Conservation (phyloP, 2,888 invertebrate species). For the Metellina segmentata region DNA sequence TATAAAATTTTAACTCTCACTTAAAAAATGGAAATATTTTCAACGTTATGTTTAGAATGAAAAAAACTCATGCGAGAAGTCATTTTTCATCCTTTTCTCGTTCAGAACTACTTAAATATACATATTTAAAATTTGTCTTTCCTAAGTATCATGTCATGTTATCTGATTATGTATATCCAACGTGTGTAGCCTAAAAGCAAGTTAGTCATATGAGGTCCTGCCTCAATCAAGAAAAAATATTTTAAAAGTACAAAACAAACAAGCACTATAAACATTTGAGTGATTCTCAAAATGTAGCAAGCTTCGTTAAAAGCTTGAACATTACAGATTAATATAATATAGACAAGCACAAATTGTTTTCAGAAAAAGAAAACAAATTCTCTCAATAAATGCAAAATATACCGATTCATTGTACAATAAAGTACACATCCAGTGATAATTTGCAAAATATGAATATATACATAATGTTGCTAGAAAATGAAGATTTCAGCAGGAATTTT, state of each 20-base stretch:
- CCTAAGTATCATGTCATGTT: too few species aligned
- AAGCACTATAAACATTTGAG: not conserved
- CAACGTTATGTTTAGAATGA: too few species aligned
- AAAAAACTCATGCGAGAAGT: too few species aligned
- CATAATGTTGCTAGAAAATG: not conserved
- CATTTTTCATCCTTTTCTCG: too few species aligned
- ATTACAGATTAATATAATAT: not conserved
- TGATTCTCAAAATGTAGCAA: not conserved
- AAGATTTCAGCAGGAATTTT: too few species aligned
- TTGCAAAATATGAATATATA: not conserved
- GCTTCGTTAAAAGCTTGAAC: not conserved
- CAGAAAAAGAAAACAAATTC: conserved; percentile 13
- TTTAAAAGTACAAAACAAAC: not conserved
- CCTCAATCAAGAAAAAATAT: conserved; percentile 8
- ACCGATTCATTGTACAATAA: conserved; percentile 2
- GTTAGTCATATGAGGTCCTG: conserved; percentile 11
- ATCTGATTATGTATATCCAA: too few species aligned
- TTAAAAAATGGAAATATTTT: too few species aligned
- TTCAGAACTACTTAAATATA: too few species aligned
- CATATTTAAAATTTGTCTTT: too few species aligned
- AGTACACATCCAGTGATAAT: conserved; percentile 13
- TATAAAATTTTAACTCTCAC: too few species aligned
- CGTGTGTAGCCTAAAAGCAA: too few species aligned
- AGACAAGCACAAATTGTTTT: conserved; percentile 1
- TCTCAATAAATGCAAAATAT: conserved; percentile 29